Evolutionary conservation across 2,888 invertebrate species (phyloP).

Genomic region (Eristalinus sepulchralis): DNA sequence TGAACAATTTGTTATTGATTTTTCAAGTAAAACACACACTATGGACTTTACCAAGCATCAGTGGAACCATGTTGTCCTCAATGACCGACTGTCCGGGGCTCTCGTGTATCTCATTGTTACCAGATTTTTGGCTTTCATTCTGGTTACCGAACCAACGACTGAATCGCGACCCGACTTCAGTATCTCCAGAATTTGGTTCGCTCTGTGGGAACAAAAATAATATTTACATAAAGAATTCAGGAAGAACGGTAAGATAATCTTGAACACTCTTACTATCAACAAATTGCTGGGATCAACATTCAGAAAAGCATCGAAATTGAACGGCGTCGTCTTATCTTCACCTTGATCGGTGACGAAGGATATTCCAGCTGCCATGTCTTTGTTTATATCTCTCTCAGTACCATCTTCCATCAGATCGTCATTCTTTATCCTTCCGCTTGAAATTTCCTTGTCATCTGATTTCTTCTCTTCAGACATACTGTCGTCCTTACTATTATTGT

Average conservation of each 20-base stretch:
- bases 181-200: conserved; percentile 79
- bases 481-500: conserved; percentile 36
- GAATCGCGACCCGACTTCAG: conserved; percentile 85
- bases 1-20: too few relatives aligned
- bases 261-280: conserved; percentile 83
- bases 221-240: not conserved
- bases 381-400: not conserved
- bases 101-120: conserved; percentile 71
- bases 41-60: conserved; percentile 83
- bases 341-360: not conserved
- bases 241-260: not conserved
- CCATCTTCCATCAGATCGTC: not conserved
- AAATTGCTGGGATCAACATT: conserved; percentile 89
- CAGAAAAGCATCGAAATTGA: conserved; percentile 93
- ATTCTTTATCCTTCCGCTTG: not conserved
- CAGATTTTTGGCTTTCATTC: conserved; percentile 39
- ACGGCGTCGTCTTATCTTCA: conserved; percentile 78
- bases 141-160: conserved; percentile 88
- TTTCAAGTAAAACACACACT: too few relatives aligned
- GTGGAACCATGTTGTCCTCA: conserved; percentile 84
- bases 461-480: not conserved
- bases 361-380: not conserved
- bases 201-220: conserved; percentile 83
- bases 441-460: not conserved
- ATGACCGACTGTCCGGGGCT: conserved; percentile 83